Evolutionary conservation across 1,140 invertebrate species (phyloP), one percentile per base, ranked within the genome.

Genomic region (Drosophila neocordata): DNA sequence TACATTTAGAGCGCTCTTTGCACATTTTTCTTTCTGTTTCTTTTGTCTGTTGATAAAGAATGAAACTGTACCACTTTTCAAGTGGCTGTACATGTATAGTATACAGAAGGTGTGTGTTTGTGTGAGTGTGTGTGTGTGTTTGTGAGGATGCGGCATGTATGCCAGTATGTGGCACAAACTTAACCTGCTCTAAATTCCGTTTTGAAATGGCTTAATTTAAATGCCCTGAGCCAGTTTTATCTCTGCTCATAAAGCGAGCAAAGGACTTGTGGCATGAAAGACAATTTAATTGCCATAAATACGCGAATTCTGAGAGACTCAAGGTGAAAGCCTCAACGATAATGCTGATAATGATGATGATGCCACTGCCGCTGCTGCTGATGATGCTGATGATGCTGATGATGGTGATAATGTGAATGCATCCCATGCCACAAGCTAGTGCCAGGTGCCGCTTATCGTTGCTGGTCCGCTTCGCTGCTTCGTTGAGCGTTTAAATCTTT

Each of bases 251-350:
- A 56, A 56, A 13, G 53, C 41, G 41, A 48, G 41, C 18, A 48
- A 48, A 48, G 41, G 41, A 48, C 41, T 48, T 48, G 41, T 48
- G 41, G 41, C 41, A 48, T 48, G 41, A 48, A 48, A 48, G 27
- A 56, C 53, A 56, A 34, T 56, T 56, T 56, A 56, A 56, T 56
- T 35, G 53, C 27, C 53, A 34, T 56, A 56, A 56, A 56, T 34
- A 56, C 27, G 13, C 53, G 27, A 18, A 56, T 56, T 34, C 13
- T 56, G n/a, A 12, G 27, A 31, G 12, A 18, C 53, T 35, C 53
- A 56, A 56, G 53, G 53, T 56, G 53, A 48, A 48, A 56, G 27
- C 53, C 27, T 56, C 27, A 48, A 20, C 15, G 3, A 9, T 48
- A 9, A 20, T 48, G 41, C 1, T 48, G 41, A 48, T 20, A 5